Evolutionary conservation across 2,113 vertebrate genomes (phyloP).

Genomic region (Chascanopsetta lugubris): DNA sequence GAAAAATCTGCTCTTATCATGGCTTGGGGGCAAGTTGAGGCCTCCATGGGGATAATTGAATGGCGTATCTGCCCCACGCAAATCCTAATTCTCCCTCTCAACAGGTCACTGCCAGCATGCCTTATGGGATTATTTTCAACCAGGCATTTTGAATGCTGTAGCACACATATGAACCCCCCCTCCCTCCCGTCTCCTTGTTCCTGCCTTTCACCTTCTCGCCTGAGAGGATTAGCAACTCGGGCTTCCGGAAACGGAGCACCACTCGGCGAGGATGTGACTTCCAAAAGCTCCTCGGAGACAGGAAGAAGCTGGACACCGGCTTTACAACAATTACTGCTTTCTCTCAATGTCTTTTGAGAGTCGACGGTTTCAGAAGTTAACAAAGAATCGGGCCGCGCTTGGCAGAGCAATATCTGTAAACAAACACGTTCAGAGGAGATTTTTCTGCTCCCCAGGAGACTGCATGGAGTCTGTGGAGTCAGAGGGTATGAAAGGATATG

Average conservation of each 20-base stretch:
- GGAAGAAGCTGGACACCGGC: constrained; percentile 53
- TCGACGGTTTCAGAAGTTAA: constrained; percentile 31
- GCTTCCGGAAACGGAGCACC: constrained; percentile 72
- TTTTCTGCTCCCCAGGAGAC: constrained; percentile 39
- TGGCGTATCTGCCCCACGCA: constrained; percentile 53
- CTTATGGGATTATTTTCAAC: constrained; percentile 78
- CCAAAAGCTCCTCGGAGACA: constrained; percentile 45
- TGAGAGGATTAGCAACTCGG: constrained; percentile 76
- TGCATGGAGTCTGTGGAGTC: constrained; percentile 44
- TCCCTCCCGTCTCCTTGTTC: constrained; percentile 66
- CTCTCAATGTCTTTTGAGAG: constrained; percentile 27
- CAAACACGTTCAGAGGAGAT: constrained; percentile 40
- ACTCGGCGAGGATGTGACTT: constrained; percentile 63
- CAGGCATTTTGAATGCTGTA: constrained; percentile 72
- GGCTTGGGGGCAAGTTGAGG: constrained; percentile 43
- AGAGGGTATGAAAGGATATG: constrained; percentile 40
- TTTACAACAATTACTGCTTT: constrained; percentile 51
- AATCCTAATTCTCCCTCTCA: constrained; percentile 71
- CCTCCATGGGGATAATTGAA: constrained; percentile 60
- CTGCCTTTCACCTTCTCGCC: constrained; percentile 72
- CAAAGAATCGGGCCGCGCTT: constrained; percentile 44
- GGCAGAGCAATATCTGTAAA: constrained; percentile 36
- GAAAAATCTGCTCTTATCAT: constrained; percentile 50
- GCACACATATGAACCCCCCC: constrained; percentile 59
- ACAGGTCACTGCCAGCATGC: constrained; percentile 60